phyloP scores from a whole-genome alignment of 1,140 invertebrate genomes.

The Paraescarpia echinospica region DNA sequence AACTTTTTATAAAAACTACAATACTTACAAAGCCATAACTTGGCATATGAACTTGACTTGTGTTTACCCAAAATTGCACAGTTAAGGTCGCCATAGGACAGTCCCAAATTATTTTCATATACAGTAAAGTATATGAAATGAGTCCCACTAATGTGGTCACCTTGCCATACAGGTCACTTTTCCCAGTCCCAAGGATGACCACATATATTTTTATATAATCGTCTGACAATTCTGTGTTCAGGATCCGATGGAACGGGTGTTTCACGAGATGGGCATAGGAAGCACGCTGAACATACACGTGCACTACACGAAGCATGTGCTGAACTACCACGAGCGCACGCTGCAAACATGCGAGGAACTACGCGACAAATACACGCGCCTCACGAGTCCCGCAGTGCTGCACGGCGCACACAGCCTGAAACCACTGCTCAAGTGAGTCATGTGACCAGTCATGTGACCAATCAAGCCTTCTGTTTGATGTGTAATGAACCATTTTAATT shows the following conservation, averaged over 20 bases:
- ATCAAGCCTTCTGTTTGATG: neutral
- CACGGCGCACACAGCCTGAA: neutral
- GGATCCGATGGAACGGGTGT: constrained; percentile 65
- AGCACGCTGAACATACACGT: constrained; percentile 60
- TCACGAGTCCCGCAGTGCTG: constrained; percentile 53
- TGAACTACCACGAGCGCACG: constrained; percentile 61
- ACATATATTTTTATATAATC: too few species aligned
- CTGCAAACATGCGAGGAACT: constrained; percentile 58
- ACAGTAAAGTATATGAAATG: too few species aligned
- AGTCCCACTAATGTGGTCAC: too few species aligned
- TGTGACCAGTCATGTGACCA: neutral
- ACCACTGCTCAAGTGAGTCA: constrained; percentile 14
- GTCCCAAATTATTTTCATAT: too few species aligned
- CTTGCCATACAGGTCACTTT: too few species aligned
- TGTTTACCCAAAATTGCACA: too few species aligned
- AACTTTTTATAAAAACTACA: too few species aligned
- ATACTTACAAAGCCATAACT: too few species aligned
- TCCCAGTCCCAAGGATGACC: too few species aligned
- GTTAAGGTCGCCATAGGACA: too few species aligned
- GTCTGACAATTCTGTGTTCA: constrained; percentile 32
- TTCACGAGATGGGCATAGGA: constrained; percentile 63
- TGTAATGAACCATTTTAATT: neutral
- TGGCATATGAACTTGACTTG: too few species aligned
- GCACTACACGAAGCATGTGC: constrained; percentile 63
- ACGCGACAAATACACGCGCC: constrained; percentile 59